Evolutionary conservation across 2,113 vertebrate species (phyloP).

Genomic region (Zootoca vivipara): DNA sequence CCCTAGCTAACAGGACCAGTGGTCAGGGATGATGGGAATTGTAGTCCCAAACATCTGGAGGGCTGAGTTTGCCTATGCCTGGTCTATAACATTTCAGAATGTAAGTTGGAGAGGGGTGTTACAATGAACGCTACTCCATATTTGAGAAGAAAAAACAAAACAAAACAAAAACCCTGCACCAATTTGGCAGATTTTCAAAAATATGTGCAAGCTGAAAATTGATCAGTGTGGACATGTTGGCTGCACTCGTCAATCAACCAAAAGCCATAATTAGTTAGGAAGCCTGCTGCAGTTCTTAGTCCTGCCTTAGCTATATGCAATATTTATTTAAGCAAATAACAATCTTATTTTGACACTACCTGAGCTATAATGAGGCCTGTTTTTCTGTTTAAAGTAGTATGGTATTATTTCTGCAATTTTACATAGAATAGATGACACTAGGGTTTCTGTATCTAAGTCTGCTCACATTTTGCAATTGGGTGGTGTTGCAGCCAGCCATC

Average conservation of each 20-base stretch:
- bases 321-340: background rate
- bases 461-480: too few species aligned
- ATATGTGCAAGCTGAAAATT: background rate
- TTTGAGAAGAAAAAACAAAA: too few species aligned
- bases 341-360: background rate
- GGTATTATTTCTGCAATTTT: constrained; percentile 6
- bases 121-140: too few species aligned
- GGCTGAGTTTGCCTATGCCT: too few species aligned
- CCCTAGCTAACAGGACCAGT: too few species aligned
- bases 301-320: background rate
- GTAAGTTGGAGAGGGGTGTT: too few species aligned
- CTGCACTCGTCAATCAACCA: background rate
- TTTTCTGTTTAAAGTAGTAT: constrained; percentile 36
- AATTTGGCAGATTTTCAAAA: too few species aligned
- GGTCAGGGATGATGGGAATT: too few species aligned
- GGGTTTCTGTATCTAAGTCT: background rate
- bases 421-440: constrained; percentile 40
- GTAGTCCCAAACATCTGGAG: too few species aligned
- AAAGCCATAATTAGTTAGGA: background rate
- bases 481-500: too few species aligned
- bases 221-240: background rate
- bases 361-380: background rate
- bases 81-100: too few species aligned
- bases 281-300: background rate
- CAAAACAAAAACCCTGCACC: too few species aligned